A percentile compares a stretch with the other conserved stretches of the same genome.
These are phyloP conservation scores for Steatornis caripensis DNA, from an alignment of 2,113 vertebrate genomes.

Conservation along the genomic window DNA sequence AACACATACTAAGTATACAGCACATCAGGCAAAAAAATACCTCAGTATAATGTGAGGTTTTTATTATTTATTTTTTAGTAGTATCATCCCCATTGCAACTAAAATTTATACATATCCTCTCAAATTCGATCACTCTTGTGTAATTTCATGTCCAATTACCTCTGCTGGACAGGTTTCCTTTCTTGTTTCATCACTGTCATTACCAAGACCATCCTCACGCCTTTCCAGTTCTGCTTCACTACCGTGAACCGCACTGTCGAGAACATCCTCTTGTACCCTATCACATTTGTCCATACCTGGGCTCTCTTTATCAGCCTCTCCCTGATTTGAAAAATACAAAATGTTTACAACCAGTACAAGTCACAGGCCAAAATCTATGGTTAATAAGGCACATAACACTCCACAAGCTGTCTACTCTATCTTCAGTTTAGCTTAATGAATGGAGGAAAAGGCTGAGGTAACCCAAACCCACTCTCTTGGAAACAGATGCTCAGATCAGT, in stretches of 20 bases:
- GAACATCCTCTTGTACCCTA: conserved; percentile 8
- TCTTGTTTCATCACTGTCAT: not conserved
- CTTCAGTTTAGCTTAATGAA: not conserved
- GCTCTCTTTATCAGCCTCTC: not conserved
- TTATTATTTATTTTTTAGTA: not conserved
- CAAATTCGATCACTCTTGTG: not conserved
- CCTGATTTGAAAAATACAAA: conserved; percentile 31
- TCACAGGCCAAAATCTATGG: not conserved
- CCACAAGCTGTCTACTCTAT: not conserved
- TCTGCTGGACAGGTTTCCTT: not conserved
- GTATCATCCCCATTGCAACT: not conserved
- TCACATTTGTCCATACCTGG: not conserved
- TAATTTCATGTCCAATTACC: conserved; percentile 6
- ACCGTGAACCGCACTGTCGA: not conserved
- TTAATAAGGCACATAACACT: not conserved
- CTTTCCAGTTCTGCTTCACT: not conserved
- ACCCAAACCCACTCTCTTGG: not conserved
- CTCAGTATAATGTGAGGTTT: not conserved
- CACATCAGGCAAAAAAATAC: not conserved
- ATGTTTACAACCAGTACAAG: not conserved
- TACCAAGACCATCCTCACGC: not conserved
- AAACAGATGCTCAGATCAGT: not conserved
- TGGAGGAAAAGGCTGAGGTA: not conserved
- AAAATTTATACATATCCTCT: not conserved
- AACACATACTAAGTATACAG: not conserved